Evolutionary conservation across 2,113 vertebrate species (phyloP).

Genomic region (Zosterops borbonicus): DNA sequence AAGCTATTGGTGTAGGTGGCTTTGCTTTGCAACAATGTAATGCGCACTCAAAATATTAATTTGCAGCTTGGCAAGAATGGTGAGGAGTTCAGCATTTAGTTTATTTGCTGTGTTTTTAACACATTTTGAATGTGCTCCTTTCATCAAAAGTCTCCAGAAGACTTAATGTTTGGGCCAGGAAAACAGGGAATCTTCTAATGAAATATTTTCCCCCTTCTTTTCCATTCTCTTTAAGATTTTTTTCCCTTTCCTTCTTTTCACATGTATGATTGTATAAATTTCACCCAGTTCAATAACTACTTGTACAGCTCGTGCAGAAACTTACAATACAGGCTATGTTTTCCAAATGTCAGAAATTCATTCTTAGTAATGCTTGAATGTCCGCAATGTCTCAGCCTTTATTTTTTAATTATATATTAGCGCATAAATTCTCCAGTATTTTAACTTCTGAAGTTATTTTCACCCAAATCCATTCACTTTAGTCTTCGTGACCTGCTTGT

Average conservation of each 20-base stretch:
- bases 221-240: background rate
- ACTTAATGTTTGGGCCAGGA: background rate
- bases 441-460: background rate
- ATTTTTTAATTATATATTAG: background rate
- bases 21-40: background rate
- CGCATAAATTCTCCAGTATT: background rate
- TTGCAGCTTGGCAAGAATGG: background rate
- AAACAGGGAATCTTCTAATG: background rate
- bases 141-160: background rate
- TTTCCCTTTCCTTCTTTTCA: background rate
- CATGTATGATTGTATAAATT: background rate
- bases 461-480: background rate
- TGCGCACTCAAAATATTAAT: background rate
- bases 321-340: background rate
- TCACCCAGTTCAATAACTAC: background rate
- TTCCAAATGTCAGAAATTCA: background rate
- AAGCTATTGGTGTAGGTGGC: rapidly evolving
- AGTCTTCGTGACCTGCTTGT: background rate
- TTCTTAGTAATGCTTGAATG: background rate
- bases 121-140: background rate
- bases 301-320: background rate
- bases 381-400: background rate
- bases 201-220: background rate
- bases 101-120: background rate
- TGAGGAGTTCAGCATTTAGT: background rate